These are phyloP conservation scores for Phenganax stokvisi DNA, from an alignment of 92 coral and sea anemone genomes.

Conservation along the genomic window DNA sequence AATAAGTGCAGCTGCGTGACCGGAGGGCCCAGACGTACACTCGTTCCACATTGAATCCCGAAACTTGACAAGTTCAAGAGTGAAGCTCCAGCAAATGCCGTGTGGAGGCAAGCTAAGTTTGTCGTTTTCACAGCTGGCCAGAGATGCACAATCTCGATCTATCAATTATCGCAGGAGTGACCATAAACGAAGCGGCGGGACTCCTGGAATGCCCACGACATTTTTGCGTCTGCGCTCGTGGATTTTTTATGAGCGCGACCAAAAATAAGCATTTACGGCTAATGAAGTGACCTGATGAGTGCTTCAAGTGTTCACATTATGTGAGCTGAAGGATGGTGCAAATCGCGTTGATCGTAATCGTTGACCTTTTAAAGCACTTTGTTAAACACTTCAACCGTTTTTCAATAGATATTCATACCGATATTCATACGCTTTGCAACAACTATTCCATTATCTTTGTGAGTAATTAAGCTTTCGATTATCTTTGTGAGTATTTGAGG, in stretches of 20 bases:
- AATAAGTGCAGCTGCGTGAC: slow-evolving; percentile 20
- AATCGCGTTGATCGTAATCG: slow-evolving; percentile 26
- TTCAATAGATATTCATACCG: neutral
- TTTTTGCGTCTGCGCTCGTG: slow-evolving; percentile 35
- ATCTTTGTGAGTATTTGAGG: neutral
- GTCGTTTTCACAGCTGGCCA: slow-evolving; percentile 41
- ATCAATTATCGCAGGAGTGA: slow-evolving; percentile 40
- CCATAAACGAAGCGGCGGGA: slow-evolving; percentile 38
- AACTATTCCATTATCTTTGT: neutral
- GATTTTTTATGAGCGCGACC: slow-evolving; percentile 10
- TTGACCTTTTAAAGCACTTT: slow-evolving; percentile 17
- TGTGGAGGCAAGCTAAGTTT: slow-evolving; percentile 2
- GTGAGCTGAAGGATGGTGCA: slow-evolving; percentile 33
- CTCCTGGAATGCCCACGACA: slow-evolving; percentile 37
- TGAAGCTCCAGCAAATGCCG: neutral
- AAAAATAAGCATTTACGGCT: slow-evolving; percentile 38
- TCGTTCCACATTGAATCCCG: neutral
- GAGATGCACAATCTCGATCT: slow-evolving; percentile 25
- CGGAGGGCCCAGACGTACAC: neutral
- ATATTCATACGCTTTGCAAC: neutral
- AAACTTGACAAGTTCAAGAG: neutral
- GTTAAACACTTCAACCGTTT: slow-evolving; percentile 23
- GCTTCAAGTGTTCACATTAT: slow-evolving; percentile 41
- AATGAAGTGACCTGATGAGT: slow-evolving; percentile 43
- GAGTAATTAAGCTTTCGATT: neutral